Evolutionary conservation across 1,140 invertebrate species (phyloP), one percentile per base, ranked within the genome.

Genomic region (Heliconius hewitsoni): DNA sequence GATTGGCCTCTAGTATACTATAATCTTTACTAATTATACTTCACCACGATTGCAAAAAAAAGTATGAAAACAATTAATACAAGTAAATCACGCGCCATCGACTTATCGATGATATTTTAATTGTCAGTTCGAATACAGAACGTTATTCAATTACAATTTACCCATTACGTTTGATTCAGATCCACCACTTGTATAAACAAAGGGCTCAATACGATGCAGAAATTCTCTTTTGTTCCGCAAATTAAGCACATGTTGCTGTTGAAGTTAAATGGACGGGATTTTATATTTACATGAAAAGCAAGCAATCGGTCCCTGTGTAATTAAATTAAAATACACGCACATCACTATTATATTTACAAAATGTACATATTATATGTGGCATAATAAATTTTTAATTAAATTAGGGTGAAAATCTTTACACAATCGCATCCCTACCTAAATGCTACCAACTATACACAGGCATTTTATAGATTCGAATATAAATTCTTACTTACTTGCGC

Each of bases 101-200:
- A 60, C 55, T 23, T n/a, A 30, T 66, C 27, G n/a, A 9, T 30
- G 23, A 66, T 66, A 66, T 66, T 30, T 30, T 30, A 66, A 66
- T 66, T 30, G 27, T 30, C 23, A 66, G 27, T 23, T 66, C 11
- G 13, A 66, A 27, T 23, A 52, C 55, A 57, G 55, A 30, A 30
- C 23, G 27, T 30, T 66, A 27, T 30, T 66, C 60, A 6, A 66
- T 66, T 66, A 30, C 60, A 66, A 66, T 66, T 66, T 66, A 66
- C 30, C 60, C 60, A 27, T 66, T 66, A 66, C 30, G 60, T 66
- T 66, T 66, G 60, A 66, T 66, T 66, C 60, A 66, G 60, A 66
- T 66, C 27, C 27, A 30, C 23, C 60, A 66, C 60, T 66, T 66
- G 30, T 27, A 30, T 30, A 66, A 30, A 66, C 60, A 66, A 66